These are phyloP conservation scores for Lanistes nyassanus DNA, from an alignment of 1,140 invertebrate genomes.

Conservation along the genomic window DNA sequence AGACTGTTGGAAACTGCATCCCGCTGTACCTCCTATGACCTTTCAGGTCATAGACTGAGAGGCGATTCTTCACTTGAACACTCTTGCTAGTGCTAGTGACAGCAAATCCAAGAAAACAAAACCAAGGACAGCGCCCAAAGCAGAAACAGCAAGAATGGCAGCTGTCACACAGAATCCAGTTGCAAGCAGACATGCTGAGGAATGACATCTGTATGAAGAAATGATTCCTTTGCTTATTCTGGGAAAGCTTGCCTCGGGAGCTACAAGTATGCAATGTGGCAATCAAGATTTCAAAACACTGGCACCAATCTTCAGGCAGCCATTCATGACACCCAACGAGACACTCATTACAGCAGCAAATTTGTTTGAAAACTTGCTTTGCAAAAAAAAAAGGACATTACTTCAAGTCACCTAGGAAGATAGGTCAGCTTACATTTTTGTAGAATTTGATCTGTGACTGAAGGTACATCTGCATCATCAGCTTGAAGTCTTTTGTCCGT, in stretches of 20 bases:
- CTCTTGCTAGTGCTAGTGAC: too few relatives aligned
- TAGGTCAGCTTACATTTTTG: slow-evolving; percentile 73
- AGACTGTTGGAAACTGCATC: too few relatives aligned
- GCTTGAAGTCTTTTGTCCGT: slow-evolving; percentile 85
- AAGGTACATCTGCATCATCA: slow-evolving; percentile 86
- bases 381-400: not conserved
- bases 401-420: not conserved
- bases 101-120: too few relatives aligned
- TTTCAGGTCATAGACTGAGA: too few relatives aligned
- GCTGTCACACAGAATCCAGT: too few relatives aligned
- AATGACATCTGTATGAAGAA: too few relatives aligned
- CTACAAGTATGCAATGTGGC: not conserved
- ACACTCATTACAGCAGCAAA: not conserved
- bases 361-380: not conserved
- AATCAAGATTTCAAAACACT: not conserved
- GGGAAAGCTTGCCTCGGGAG: not conserved
- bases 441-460: slow-evolving; percentile 92
- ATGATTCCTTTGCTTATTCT: not conserved
- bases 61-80: too few relatives aligned
- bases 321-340: not conserved
- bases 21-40: too few relatives aligned
- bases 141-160: too few relatives aligned
- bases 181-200: too few relatives aligned
- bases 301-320: not conserved
- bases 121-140: too few relatives aligned